These are phyloP conservation scores for Ascidia mentula DNA, from an alignment of 23 tunicate species.

Conservation along the genomic window DNA sequence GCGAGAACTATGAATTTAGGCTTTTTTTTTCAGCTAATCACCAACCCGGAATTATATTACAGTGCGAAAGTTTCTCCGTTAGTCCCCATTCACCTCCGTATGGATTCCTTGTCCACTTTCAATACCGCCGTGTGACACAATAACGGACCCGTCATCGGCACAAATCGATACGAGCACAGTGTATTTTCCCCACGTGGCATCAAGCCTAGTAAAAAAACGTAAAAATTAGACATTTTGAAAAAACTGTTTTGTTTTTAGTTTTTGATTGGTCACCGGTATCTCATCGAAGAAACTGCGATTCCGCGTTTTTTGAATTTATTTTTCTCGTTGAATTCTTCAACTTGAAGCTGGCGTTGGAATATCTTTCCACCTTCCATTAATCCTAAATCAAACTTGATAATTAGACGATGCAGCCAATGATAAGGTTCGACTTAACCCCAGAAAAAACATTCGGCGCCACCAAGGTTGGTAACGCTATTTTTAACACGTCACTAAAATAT, in stretches of 20 bases:
- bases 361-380: slow-evolving; percentile 26
- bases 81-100: slow-evolving; percentile 76
- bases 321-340: slow-evolving; percentile 48
- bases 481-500: too few relatives aligned
- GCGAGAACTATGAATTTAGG: too few relatives aligned
- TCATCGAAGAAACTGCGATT: slow-evolving; percentile 65
- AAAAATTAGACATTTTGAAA: neutral
- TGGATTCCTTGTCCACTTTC: slow-evolving; percentile 90
- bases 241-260: neutral
- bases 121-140: slow-evolving; percentile 81
- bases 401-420: too few relatives aligned
- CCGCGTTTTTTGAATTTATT: slow-evolving; percentile 86
- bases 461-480: too few relatives aligned
- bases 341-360: slow-evolving; percentile 24
- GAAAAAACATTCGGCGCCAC: too few relatives aligned
- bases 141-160: slow-evolving; percentile 62
- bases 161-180: slow-evolving; percentile 53
- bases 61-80: too few relatives aligned
- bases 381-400: slow-evolving; percentile 34
- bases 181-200: slow-evolving; percentile 19
- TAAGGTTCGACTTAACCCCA: too few relatives aligned
- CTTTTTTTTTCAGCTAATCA: too few relatives aligned
- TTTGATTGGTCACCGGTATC: slow-evolving; percentile 2
- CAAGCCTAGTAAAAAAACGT: slow-evolving; percentile 12
- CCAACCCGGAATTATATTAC: too few relatives aligned